These are phyloP conservation scores for Gadopsis marmoratus DNA, from an alignment of 2,797 vertebrate genomes.

Conservation along the genomic window DNA sequence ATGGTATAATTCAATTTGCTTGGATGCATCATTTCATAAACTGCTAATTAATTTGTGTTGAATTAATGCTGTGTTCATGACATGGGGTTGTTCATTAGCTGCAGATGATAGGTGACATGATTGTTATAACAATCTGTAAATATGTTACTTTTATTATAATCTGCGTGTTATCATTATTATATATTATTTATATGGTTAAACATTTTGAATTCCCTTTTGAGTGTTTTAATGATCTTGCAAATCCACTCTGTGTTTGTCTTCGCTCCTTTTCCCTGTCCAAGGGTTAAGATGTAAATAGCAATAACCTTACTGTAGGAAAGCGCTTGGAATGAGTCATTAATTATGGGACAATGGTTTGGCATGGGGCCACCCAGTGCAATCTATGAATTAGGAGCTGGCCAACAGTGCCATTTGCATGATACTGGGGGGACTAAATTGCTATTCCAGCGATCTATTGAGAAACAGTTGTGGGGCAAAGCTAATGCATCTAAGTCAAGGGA, in stretches of 20 bases:
- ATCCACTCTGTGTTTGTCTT: slow-evolving; percentile 42
- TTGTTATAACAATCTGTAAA: slow-evolving; percentile 30
- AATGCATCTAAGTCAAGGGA: slow-evolving; percentile 81
- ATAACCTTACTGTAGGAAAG: slow-evolving; percentile 56
- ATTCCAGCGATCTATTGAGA: slow-evolving; percentile 75
- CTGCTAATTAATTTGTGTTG: slow-evolving; percentile 60
- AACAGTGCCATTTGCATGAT: slow-evolving; percentile 78
- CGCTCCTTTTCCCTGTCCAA: slow-evolving; percentile 1
- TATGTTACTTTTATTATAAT: slow-evolving; percentile 1
- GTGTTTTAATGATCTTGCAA: slow-evolving; percentile 40
- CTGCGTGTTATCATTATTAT: neutral
- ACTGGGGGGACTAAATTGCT: slow-evolving; percentile 73
- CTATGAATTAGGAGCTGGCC: slow-evolving; percentile 78
- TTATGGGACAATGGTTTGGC: slow-evolving; percentile 78
- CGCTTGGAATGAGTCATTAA: slow-evolving; percentile 75
- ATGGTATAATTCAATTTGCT: slow-evolving; percentile 66
- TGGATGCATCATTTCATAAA: slow-evolving; percentile 62
- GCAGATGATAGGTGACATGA: slow-evolving; percentile 38
- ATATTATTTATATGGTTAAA: slow-evolving; percentile 20
- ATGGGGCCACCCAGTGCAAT: slow-evolving; percentile 69
- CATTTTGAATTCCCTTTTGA: slow-evolving; percentile 32
- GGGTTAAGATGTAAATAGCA: slow-evolving; percentile 61
- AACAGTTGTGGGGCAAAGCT: slow-evolving; percentile 76
- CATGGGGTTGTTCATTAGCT: slow-evolving; percentile 30
- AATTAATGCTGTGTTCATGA: slow-evolving; percentile 55